Percentiles rank a stretch among this genome's conserved stretches.
Conservation (phyloP, 2,888 invertebrate species). For the Tachina grossa region DNA sequence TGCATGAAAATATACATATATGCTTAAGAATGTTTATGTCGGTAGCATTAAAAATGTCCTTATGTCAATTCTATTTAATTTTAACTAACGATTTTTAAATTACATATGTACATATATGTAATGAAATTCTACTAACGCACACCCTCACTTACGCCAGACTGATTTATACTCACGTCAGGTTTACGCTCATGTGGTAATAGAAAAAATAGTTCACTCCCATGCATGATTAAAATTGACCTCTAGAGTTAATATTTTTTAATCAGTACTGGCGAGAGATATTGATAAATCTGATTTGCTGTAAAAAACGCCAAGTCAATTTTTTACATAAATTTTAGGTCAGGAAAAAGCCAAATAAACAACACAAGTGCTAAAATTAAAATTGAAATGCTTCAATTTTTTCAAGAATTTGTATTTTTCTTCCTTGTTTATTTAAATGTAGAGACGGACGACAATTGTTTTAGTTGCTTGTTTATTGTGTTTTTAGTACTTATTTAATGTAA, state of each 20-base stretch:
- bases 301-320: not conserved
- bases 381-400: not conserved
- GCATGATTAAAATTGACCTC: not conserved
- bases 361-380: not conserved
- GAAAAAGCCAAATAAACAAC: not conserved
- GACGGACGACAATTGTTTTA: constrained; percentile 1
- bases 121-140: too few species aligned
- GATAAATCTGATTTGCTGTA: not conserved
- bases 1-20: too few species aligned
- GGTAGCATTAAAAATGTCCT: too few species aligned
- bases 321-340: not conserved
- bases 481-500: constrained; percentile 24
- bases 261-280: not conserved
- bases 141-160: too few species aligned
- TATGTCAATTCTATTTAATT: too few species aligned
- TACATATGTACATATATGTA: too few species aligned
- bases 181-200: too few species aligned
- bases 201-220: too few species aligned
- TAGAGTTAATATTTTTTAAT: not conserved
- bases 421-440: constrained; percentile 21
- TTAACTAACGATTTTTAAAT: too few species aligned
- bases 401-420: constrained; percentile 13
- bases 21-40: too few species aligned
- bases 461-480: constrained; percentile 8
- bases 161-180: too few species aligned